These are phyloP conservation scores for Beris morrisii DNA, from an alignment of 2,888 invertebrate species.

Conservation along the genomic window DNA sequence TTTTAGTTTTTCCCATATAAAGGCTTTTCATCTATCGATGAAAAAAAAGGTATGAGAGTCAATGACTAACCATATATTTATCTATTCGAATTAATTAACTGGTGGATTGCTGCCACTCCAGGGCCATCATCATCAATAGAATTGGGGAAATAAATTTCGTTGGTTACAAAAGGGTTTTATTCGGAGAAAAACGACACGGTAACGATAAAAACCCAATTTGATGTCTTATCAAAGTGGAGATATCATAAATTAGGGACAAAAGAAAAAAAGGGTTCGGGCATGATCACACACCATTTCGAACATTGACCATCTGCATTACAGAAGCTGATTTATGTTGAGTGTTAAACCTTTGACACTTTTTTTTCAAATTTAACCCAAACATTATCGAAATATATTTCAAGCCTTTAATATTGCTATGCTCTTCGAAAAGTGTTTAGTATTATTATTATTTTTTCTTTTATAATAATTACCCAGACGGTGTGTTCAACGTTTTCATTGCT, in stretches of 20 bases:
- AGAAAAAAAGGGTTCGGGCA: not conserved
- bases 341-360: no score
- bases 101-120: not conserved
- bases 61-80: conserved; percentile 11
- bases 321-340: no score
- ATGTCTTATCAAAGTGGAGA: conserved; percentile 5
- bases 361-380: no score
- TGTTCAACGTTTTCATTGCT: conserved; percentile 9
- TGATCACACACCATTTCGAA: not conserved
- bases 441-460: no score
- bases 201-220: conserved; percentile 4
- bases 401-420: no score
- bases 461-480: no score
- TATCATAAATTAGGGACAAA: not conserved
- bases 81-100: conserved; percentile 25
- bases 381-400: no score
- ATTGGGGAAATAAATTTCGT: conserved; percentile 17
- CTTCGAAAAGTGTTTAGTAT: no score
- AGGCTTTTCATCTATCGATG: no score
- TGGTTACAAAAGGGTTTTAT: not conserved
- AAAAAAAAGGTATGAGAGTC: no score
- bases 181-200: conserved; percentile 13
- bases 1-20: not conserved
- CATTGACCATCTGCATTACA: no score
- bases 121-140: not conserved